Evolutionary conservation across 2,888 invertebrate species (phyloP).

Genomic region (Parascotia fuliginaria): DNA sequence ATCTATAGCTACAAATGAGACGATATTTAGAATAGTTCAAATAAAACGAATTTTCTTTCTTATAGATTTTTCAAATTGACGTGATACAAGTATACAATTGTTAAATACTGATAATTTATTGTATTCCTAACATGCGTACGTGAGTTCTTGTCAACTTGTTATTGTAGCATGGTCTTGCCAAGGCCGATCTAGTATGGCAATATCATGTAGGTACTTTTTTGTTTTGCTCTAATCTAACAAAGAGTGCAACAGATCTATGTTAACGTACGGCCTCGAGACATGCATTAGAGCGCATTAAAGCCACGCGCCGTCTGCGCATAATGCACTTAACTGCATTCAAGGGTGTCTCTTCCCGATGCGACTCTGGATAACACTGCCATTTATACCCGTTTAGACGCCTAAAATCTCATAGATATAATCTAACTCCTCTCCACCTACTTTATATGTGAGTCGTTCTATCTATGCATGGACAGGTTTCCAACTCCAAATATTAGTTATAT

Average conservation of each 20-base stretch:
- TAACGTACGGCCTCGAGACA: constrained; percentile 52
- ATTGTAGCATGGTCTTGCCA: constrained; percentile 7
- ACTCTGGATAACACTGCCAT: not conserved
- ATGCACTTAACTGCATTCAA: constrained; percentile 45
- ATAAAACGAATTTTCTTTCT: too few relatives aligned
- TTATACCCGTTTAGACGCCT: not conserved
- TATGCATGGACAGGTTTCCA: too few relatives aligned
- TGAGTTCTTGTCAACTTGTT: constrained; percentile 9
- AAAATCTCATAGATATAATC: too few relatives aligned
- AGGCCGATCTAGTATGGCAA: constrained; percentile 17
- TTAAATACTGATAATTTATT: not conserved
- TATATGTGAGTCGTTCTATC: too few relatives aligned
- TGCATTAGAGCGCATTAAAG: constrained; percentile 44
- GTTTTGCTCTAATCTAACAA: constrained; percentile 20
- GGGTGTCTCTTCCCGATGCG: constrained; percentile 15
- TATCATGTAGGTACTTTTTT: constrained; percentile 9
- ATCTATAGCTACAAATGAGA: too few relatives aligned
- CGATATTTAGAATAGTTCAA: too few relatives aligned
- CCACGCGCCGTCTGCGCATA: constrained; percentile 54
- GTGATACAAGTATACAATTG: too few relatives aligned
- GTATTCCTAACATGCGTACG: not conserved
- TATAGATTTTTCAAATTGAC: too few relatives aligned
- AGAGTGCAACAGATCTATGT: constrained; percentile 26
- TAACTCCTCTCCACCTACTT: too few relatives aligned
- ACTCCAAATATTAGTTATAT: too few relatives aligned